These are phyloP conservation scores for Mechanitis messenoides DNA, from an alignment of 2,888 invertebrate species.

Conservation along the genomic window DNA sequence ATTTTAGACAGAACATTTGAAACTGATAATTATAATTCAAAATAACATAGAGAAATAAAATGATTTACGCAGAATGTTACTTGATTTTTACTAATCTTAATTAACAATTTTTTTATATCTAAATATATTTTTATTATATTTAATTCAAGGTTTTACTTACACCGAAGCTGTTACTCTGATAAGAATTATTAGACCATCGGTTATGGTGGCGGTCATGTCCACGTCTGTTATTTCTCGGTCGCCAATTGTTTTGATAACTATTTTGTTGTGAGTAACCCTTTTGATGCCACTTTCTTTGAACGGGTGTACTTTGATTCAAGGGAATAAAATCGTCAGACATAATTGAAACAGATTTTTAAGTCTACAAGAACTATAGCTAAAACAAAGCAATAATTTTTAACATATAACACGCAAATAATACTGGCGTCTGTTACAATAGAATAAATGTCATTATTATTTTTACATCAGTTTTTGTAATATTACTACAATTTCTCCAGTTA, in stretches of 20 bases:
- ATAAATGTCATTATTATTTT: too few species aligned
- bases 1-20: too few species aligned
- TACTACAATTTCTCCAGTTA: too few species aligned
- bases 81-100: too few species aligned
- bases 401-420: too few species aligned
- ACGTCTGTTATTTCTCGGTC: constrained; percentile 39
- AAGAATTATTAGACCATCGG: constrained; percentile 49
- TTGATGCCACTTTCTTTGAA: constrained; percentile 46
- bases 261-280: constrained; percentile 43
- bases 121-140: not conserved
- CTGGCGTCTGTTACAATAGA: too few species aligned
- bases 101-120: not conserved
- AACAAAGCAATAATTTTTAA: not conserved
- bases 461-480: too few species aligned
- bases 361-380: not conserved
- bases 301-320: constrained; percentile 64
- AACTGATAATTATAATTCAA: too few species aligned
- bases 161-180: constrained; percentile 50
- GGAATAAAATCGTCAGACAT: constrained; percentile 70
- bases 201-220: constrained; percentile 36
- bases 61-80: too few species aligned
- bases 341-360: not conserved
- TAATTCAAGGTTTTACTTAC: constrained; percentile 37
- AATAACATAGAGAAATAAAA: too few species aligned
- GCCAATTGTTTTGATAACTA: constrained; percentile 36